A percentile compares a stretch with the other conserved stretches of the same genome.
These are phyloP conservation scores for Pammene aurita DNA, from an alignment of 2,888 invertebrate genomes.

Conservation along the genomic window DNA sequence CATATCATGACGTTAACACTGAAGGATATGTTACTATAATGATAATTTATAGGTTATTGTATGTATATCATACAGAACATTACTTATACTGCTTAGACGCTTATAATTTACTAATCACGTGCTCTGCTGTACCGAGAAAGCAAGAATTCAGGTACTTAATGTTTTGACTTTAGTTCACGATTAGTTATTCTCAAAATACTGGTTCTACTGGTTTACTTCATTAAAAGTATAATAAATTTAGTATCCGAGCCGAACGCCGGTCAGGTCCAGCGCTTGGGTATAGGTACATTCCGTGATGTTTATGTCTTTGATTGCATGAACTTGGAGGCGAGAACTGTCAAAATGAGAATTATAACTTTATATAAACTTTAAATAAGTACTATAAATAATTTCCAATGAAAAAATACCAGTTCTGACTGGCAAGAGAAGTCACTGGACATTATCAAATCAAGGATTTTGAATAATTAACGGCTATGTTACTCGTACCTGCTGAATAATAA, in stretches of 20 bases:
- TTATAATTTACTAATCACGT: background rate
- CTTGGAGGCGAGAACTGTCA: background rate
- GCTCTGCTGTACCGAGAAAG: slow-evolving; percentile 3
- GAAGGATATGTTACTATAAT: background rate
- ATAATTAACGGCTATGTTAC: slow-evolving; percentile 34
- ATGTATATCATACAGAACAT: background rate
- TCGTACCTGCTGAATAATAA: slow-evolving; percentile 33
- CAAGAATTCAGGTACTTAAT: slow-evolving; percentile 21
- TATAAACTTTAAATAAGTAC: too few species aligned
- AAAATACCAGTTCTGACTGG: slow-evolving; percentile 18
- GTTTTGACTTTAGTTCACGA: slow-evolving; percentile 16
- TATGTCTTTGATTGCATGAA: slow-evolving; percentile 20
- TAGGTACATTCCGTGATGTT: slow-evolving; percentile 26
- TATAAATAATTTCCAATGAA: slow-evolving; percentile 4
- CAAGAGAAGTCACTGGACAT: slow-evolving; percentile 31
- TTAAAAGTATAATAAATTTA: slow-evolving; percentile 36
- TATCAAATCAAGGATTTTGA: slow-evolving; percentile 39
- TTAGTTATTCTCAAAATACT: slow-evolving; percentile 36
- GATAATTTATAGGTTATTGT: background rate
- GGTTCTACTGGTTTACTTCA: slow-evolving; percentile 38
- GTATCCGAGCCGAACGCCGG: slow-evolving; percentile 10
- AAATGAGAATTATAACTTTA: background rate
- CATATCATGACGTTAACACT: background rate
- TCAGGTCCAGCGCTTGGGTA: slow-evolving; percentile 20
- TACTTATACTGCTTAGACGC: background rate